Evolutionary conservation across 2,888 invertebrate species (phyloP), one percentile per base, ranked within the genome.

Genomic region (Drosophila longiperda): DNA sequence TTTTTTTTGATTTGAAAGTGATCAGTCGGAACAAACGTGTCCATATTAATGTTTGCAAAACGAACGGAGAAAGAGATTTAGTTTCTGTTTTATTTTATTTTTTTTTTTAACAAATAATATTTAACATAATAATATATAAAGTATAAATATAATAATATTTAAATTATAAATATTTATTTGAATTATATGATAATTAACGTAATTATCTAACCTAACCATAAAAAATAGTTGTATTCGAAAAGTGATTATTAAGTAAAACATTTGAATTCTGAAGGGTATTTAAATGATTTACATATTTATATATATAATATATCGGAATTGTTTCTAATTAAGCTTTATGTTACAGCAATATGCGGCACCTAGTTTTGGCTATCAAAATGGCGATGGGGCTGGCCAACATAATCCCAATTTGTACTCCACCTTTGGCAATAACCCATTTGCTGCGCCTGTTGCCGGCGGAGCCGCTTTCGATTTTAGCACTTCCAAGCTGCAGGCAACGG

Each of bases 401-500:
- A 70, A 66, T 72, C 54, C 74, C 23, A 66, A 66, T 59, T 34
- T 66, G n/a, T 86, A 89, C 33, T 80, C 87, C 5, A 75, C 88
- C 0, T 85, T 89, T 55, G 84, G 84, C 53, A 77, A 74, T n/a
- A 91, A 90, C 74, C 88, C 91, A 0, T 91, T 90, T 84, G 90
- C 87, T 9, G 57, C 60, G 0, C 34, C 48, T 3, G 17, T 12
- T 36, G 20, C 26, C 15, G 83, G 84, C 32, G 7, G 20, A 11
- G 15, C 20, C 8, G 78, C 83, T 33, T 91, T 91, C 48, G 86
- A 91, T 73, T 89, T 91, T 42, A 83, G 75, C 60, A 59, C 77
- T 52, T 92, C 93, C 15, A 92, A 91, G 72, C 82, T 93, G 57
- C 90, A 92, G 66, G 90, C 92, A 3, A 87, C 87, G 3, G 93